Evolutionary conservation across 2,888 invertebrate species (phyloP), one percentile per base, ranked within the genome.

Genomic region (Danaus chrysippus): DNA sequence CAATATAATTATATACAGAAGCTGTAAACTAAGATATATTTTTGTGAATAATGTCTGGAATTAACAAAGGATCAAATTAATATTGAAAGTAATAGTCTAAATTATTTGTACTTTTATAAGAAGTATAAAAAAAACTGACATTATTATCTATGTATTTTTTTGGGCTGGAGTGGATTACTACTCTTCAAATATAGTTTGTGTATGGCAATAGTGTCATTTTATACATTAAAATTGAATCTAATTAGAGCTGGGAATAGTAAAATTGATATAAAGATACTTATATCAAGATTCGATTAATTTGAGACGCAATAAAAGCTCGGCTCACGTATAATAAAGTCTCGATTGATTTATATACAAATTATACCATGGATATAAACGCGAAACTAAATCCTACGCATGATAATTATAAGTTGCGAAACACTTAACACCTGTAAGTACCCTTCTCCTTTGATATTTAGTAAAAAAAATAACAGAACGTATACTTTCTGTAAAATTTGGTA

Each of bases 361-460:
- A 68, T 69, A 58, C 68, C 62, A 62, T 46, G 58, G 43, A 54
- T 55, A 61, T 65, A 66, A 70, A 68, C 64, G 61, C 61, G 56
- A 67, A 68, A 55, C 63, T 61, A 65, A 71, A 61, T 67, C 70
- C 65, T 70, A 72, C 70, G 68, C 69, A 68, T 69, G 65, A 60
- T 63, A 62, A 67, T 69, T 67, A 66, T 52, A 58, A 60, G 59
- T 71, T 71, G 67, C 69, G 68, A 69, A 70, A 72, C 58, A 42
- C 44, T 59, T 61, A 64, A 61, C 71, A 71, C 70, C 70, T 71
- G 68, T 62, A 54, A 53, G 46, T 56, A 43, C 41, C 13, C 13
- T 23, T 43, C 43, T 59, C 56, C 34, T 56, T 52, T 23, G 42
- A 15, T 61, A 56, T 17, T 10, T 49, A 49, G n/a, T 17, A 10